phyloP scores from a whole-genome alignment of 1,140 invertebrate species.

The Drosophila malerkotliana region DNA sequence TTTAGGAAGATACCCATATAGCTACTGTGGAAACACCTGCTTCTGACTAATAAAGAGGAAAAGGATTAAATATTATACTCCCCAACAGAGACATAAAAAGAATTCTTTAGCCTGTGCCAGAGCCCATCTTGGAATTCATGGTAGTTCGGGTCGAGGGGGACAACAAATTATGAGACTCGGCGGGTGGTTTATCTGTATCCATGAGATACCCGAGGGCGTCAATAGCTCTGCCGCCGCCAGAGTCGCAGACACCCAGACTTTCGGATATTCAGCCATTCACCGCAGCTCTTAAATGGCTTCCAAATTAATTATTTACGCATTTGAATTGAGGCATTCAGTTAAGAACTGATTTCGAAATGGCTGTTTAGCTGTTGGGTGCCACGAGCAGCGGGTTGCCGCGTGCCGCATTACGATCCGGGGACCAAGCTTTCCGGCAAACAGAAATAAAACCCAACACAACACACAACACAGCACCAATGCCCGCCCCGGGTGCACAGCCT shows the following conservation, averaged over 20 bases:
- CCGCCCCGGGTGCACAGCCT: constrained; percentile 54
- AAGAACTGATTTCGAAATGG: constrained; percentile 79
- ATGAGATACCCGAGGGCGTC: constrained; percentile 36
- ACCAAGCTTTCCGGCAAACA: constrained; percentile 23
- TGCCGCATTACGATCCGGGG: constrained; percentile 60
- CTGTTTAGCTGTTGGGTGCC: constrained; percentile 16
- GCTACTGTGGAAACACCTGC: constrained; percentile 37
- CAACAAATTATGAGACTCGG: constrained; percentile 62
- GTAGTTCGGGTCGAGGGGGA: constrained; percentile 26
- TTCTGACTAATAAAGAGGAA: constrained; percentile 27
- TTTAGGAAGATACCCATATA: constrained; percentile 1
- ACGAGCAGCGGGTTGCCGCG: constrained; percentile 42
- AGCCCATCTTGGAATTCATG: constrained; percentile 19
- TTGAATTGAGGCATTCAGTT: constrained; percentile 75
- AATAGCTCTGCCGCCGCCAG: constrained; percentile 35
- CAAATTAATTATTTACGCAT: constrained; percentile 81
- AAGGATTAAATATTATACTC: constrained; percentile 38
- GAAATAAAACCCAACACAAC: background rate
- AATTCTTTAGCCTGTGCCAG: constrained; percentile 16
- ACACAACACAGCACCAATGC: background rate
- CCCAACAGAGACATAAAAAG: constrained; percentile 31
- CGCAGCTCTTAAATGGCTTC: constrained; percentile 71
- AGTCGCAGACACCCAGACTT: constrained; percentile 1
- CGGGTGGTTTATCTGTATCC: constrained; percentile 70
- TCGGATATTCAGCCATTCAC: constrained; percentile 2